These are phyloP conservation scores for Rhineura floridana DNA, from an alignment of 2,113 vertebrate species.

Conservation along the genomic window DNA sequence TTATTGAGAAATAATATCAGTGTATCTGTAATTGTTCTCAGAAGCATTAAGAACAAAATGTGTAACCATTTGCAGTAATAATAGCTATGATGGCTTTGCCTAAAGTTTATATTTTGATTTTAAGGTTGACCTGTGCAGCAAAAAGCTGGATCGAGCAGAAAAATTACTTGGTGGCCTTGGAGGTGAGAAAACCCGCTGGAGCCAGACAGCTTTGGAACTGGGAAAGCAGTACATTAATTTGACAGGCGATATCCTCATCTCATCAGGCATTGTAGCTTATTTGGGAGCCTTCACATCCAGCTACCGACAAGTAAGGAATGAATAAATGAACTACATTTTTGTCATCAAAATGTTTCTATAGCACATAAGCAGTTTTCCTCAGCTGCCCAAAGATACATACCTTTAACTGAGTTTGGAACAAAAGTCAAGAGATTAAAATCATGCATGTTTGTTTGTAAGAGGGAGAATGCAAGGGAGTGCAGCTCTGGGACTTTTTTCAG, in stretches of 20 bases:
- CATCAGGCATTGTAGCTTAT: constrained; percentile 85
- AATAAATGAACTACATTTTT: neutral
- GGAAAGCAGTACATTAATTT: constrained; percentile 82
- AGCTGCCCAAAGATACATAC: neutral
- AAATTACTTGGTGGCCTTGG: constrained; percentile 89
- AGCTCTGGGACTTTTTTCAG: neutral
- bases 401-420: neutral
- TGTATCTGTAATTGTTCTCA: constrained; percentile 11
- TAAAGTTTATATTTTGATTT: constrained; percentile 31
- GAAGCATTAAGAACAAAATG: neutral
- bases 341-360: neutral
- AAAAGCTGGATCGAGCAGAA: constrained; percentile 85
- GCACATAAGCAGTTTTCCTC: neutral
- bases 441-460: neutral
- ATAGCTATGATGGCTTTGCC: neutral
- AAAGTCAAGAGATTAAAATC: neutral
- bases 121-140: constrained; percentile 86
- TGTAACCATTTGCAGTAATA: neutral
- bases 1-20: constrained; percentile 29
- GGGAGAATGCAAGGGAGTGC: neutral
- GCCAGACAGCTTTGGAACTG: constrained; percentile 79
- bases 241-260: constrained; percentile 88
- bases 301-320: constrained; percentile 81
- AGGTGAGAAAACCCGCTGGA: constrained; percentile 88
- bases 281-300: constrained; percentile 88